These are phyloP conservation scores for Sinocyclocheilus anshuiensis DNA, from an alignment of 2,113 vertebrate species.

Conservation along the genomic window DNA sequence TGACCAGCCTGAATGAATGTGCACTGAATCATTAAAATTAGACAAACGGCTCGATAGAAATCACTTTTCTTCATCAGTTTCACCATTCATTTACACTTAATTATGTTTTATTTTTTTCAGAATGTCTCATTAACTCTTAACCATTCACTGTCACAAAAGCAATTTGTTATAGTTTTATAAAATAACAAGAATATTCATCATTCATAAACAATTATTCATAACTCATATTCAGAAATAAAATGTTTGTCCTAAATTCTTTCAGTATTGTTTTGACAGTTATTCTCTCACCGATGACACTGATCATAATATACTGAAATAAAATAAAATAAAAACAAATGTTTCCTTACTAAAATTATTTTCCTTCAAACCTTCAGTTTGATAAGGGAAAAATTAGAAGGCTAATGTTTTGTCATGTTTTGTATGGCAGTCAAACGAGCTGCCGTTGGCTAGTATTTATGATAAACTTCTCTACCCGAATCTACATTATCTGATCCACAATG, in stretches of 20 bases:
- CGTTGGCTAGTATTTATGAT: background rate
- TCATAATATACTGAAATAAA: no score
- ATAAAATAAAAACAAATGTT: no score
- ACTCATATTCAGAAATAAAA: no score
- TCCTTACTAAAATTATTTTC: background rate
- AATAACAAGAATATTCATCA: background rate
- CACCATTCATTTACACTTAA: background rate
- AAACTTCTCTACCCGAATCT: background rate
- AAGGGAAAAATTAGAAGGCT: background rate
- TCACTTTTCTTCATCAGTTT: conserved; percentile 52
- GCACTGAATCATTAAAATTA: conserved; percentile 45
- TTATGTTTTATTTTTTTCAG: background rate
- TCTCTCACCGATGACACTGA: no score
- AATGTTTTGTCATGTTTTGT: background rate
- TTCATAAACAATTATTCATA: background rate
- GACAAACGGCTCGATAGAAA: conserved; percentile 26
- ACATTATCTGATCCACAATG: background rate
- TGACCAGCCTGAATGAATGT: conserved; percentile 57
- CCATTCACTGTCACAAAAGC: background rate
- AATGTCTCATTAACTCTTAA: background rate
- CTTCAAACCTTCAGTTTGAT: background rate
- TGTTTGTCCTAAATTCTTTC: no score
- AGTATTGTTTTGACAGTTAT: no score
- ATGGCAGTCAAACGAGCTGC: background rate
- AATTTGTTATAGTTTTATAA: background rate